These are phyloP conservation scores for Macrophya alboannulata DNA, from an alignment of 2,888 invertebrate genomes.

Conservation along the genomic window DNA sequence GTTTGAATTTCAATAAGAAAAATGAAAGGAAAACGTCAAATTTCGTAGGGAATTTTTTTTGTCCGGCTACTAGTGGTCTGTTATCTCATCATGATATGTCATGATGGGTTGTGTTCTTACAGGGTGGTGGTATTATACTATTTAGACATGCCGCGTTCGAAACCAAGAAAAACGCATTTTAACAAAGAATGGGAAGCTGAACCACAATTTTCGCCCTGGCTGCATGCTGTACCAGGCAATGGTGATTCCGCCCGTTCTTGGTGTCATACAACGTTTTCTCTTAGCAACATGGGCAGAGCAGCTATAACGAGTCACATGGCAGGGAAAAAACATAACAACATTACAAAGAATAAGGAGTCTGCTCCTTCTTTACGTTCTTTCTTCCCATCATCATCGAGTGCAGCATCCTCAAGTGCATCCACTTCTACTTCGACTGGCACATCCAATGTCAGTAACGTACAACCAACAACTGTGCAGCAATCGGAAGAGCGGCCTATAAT, in stretches of 20 bases:
- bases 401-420: neutral
- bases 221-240: conserved; percentile 1
- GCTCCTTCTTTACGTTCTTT: neutral
- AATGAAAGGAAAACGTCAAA: neutral
- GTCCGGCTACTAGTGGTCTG: neutral
- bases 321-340: conserved; percentile 52
- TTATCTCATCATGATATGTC: neutral
- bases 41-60: neutral
- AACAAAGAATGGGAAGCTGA: conserved; percentile 6
- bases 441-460: neutral
- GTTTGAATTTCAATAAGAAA: neutral
- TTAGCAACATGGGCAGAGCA: conserved; percentile 60
- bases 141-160: neutral
- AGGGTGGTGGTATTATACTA: conserved; percentile 8
- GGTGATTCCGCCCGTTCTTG: conserved; percentile 50
- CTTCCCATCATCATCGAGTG: neutral
- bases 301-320: conserved; percentile 57
- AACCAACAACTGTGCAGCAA: neutral
- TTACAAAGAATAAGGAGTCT: conserved; percentile 31
- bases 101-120: conserved; percentile 4
- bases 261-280: conserved; percentile 53
- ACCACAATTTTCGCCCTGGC: conserved; percentile 4
- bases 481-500: neutral
- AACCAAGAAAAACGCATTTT: neutral
- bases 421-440: neutral